A percentile compares a stretch with the other conserved stretches of the same genome.
Conservation (phyloP, 1,140 invertebrate genomes). For the Triops cancriformis region DNA sequence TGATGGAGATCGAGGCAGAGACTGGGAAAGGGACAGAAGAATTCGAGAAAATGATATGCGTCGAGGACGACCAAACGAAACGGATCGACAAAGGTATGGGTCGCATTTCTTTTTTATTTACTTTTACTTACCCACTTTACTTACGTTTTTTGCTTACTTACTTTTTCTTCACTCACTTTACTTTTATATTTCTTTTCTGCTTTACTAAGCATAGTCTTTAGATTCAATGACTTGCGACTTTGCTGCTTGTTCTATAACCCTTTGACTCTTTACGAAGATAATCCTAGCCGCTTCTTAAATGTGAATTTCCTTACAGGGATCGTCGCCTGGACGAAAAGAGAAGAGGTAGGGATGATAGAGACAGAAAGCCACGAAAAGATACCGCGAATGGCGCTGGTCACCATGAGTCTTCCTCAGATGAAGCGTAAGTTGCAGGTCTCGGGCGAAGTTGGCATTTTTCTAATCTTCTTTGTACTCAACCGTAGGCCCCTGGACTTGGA, state of each 20-base stretch:
- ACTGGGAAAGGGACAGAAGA: constrained; percentile 20
- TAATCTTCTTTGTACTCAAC: constrained; percentile 27
- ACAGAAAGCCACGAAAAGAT: constrained; percentile 26
- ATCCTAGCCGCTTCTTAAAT: neutral
- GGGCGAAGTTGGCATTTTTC: constrained; percentile 22
- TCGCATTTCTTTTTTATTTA: too few relatives aligned
- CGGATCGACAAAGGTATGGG: constrained; percentile 17
- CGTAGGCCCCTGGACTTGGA: constrained; percentile 53
- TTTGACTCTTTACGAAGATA: neutral
- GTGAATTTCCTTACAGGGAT: neutral
- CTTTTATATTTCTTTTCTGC: too few relatives aligned
- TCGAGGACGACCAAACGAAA: constrained; percentile 11
- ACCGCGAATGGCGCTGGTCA: constrained; percentile 31
- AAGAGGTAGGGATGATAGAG: constrained; percentile 32
- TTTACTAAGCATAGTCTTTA: too few relatives aligned
- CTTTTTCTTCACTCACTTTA: too few relatives aligned
- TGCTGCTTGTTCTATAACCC: too few relatives aligned
- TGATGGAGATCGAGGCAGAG: constrained; percentile 14
- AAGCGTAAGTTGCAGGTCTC: constrained; percentile 29
- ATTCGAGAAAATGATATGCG: constrained; percentile 19
- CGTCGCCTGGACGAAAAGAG: constrained; percentile 28
- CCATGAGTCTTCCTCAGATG: constrained; percentile 27
- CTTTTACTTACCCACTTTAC: too few relatives aligned
- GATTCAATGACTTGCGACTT: too few relatives aligned
- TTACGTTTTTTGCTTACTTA: too few relatives aligned